A percentile compares a stretch with the other conserved stretches of the same genome.
Conservation (phyloP, 2,113 vertebrate species). For the Pollachius pollachius region DNA sequence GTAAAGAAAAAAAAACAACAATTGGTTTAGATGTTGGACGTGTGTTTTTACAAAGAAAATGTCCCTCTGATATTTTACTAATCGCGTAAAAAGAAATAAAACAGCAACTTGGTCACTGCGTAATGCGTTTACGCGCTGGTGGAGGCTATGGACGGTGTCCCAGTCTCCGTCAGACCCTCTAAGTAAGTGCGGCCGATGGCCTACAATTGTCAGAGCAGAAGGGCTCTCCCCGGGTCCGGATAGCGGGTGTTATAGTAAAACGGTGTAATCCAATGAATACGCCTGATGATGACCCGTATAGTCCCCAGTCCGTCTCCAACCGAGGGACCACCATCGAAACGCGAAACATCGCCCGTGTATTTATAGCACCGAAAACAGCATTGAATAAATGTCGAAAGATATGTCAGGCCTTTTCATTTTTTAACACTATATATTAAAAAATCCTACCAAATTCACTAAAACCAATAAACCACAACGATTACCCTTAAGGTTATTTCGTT, state of each 20-base stretch:
- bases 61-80: too few relatives aligned
- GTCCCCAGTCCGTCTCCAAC: constrained; percentile 28
- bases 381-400: constrained; percentile 2
- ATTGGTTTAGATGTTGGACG: too few relatives aligned
- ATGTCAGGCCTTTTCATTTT: constrained; percentile 24
- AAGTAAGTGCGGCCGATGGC: constrained; percentile 21
- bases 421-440: constrained; percentile 1
- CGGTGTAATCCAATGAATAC: constrained; percentile 65
- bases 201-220: constrained; percentile 22
- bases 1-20: too few relatives aligned
- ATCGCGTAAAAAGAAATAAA: too few relatives aligned
- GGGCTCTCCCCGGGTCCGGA: constrained; percentile 41
- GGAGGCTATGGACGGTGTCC: constrained; percentile 6
- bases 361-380: constrained; percentile 7
- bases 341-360: constrained; percentile 22
- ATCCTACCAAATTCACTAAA: constrained; percentile 5
- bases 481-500: constrained; percentile 45
- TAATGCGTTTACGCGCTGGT: too few relatives aligned
- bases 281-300: constrained; percentile 56
- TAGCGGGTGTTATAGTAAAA: constrained; percentile 56
- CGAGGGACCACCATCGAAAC: constrained; percentile 34
- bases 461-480: not conserved
- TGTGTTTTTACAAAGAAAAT: too few relatives aligned
- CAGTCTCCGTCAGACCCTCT: constrained; percentile 14
- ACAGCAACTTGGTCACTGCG: too few relatives aligned